Conservation (phyloP, 1,140 invertebrate species). For the Drosophila parvula region DNA sequence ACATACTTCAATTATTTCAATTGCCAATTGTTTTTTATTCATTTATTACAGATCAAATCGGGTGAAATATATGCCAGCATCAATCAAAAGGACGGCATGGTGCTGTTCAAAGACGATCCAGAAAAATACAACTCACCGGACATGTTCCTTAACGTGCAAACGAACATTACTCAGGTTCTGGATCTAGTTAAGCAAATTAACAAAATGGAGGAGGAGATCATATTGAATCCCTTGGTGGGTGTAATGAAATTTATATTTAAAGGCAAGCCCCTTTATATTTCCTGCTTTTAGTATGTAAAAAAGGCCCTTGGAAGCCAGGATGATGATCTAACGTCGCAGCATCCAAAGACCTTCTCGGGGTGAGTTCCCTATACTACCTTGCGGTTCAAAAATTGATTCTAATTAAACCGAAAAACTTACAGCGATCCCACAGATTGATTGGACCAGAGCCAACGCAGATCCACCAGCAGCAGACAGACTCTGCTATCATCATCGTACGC, state of each 20-base stretch:
- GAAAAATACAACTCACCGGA: slow-evolving; percentile 96
- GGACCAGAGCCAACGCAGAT: slow-evolving; percentile 32
- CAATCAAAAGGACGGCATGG: slow-evolving; percentile 99
- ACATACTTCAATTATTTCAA: neutral
- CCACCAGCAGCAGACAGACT: slow-evolving; percentile 32
- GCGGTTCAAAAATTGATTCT: neutral
- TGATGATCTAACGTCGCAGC: slow-evolving; percentile 87
- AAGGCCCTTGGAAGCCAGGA: slow-evolving; percentile 89
- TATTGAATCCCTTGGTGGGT: slow-evolving; percentile 91
- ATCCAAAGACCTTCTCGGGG: slow-evolving; percentile 85
- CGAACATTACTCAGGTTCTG: slow-evolving; percentile 94
- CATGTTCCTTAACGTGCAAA: slow-evolving; percentile 94
- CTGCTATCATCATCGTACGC: slow-evolving; percentile 33
- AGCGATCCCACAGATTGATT: slow-evolving; percentile 83
- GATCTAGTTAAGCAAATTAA: slow-evolving; percentile 93
- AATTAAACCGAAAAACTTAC: slow-evolving; percentile 16
- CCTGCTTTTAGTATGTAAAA: slow-evolving; percentile 87
- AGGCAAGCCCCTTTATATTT: neutral
- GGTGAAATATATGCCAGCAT: slow-evolving; percentile 98
- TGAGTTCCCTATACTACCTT: slow-evolving; percentile 30
- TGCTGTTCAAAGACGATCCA: slow-evolving; percentile 97
- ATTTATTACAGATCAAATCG: slow-evolving; percentile 93
- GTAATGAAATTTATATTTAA: accelerated
- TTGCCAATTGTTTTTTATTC: neutral
- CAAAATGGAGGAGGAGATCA: slow-evolving; percentile 97